Evolutionary conservation across 2,888 invertebrate species (phyloP).

Genomic region (Pegoplata infirma): DNA sequence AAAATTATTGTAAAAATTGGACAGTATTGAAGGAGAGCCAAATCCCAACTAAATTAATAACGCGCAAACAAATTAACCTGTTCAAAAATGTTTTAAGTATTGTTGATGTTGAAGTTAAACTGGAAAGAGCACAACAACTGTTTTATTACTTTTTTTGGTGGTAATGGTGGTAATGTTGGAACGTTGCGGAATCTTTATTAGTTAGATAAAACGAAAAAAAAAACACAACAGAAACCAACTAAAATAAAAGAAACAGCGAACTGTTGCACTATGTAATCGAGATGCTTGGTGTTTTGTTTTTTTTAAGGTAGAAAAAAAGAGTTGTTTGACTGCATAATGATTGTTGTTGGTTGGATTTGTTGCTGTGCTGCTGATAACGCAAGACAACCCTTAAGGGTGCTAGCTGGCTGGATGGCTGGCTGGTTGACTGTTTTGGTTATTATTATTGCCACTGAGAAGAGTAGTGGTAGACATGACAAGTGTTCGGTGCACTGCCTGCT

Average conservation of each 20-base stretch:
- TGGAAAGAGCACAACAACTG: too few relatives aligned
- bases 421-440: slow-evolving; percentile 24
- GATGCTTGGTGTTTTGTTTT: slow-evolving; percentile 28
- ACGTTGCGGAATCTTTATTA: slow-evolving; percentile 15
- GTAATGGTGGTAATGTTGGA: neutral
- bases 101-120: too few relatives aligned
- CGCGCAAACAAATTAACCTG: slow-evolving; percentile 46
- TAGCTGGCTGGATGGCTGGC: slow-evolving; percentile 15
- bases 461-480: slow-evolving; percentile 53
- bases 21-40: slow-evolving; percentile 44
- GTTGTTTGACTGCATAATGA: slow-evolving; percentile 66
- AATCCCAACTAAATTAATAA: slow-evolving; percentile 55
- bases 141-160: neutral
- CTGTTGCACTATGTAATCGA: slow-evolving; percentile 68
- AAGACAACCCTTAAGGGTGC: slow-evolving; percentile 57
- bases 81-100: slow-evolving; percentile 26
- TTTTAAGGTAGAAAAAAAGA: slow-evolving; percentile 63
- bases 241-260: slow-evolving; percentile 40
- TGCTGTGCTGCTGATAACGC: slow-evolving; percentile 32
- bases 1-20: neutral
- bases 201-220: neutral
- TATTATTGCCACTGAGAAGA: slow-evolving; percentile 25
- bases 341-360: slow-evolving; percentile 4
- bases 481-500: slow-evolving; percentile 24
- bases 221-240: slow-evolving; percentile 18